Conservation (phyloP, 2,888 invertebrate genomes). For the Octonoba sinensis region DNA sequence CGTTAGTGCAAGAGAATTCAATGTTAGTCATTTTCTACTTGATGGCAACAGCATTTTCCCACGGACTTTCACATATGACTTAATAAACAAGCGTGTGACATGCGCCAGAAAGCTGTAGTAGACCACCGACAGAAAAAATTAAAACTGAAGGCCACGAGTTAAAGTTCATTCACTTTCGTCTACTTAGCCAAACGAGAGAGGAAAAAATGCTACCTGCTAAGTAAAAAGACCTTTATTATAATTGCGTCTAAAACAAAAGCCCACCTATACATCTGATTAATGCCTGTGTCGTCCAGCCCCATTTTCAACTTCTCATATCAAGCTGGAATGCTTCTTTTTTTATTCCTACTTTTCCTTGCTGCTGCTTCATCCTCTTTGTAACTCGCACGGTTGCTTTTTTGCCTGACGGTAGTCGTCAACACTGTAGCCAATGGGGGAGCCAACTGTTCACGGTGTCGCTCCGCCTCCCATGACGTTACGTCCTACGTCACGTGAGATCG, state of each 20-base stretch:
- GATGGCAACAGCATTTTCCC: too few species aligned
- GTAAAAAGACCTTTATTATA: constrained; percentile 47
- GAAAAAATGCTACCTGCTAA: neutral
- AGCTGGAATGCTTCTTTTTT: constrained; percentile 21
- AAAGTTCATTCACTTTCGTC: constrained; percentile 49
- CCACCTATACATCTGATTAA: constrained; percentile 62
- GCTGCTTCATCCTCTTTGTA: constrained; percentile 11
- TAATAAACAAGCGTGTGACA: too few species aligned
- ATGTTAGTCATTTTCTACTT: too few species aligned
- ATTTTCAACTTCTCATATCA: constrained; percentile 43
- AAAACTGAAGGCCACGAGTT: constrained; percentile 26
- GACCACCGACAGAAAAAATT: constrained; percentile 47
- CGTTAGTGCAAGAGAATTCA: too few species aligned
- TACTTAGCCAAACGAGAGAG: neutral
- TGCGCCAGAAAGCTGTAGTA: neutral
- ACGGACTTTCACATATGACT: too few species aligned
- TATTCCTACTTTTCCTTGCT: neutral
- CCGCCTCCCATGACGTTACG: constrained; percentile 36
- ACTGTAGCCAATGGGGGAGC: constrained; percentile 52
- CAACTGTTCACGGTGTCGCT: constrained; percentile 21
- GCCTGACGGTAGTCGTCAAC: constrained; percentile 30
- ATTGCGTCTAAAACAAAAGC: constrained; percentile 34
- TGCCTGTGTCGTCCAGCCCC: constrained; percentile 43
- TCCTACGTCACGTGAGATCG: constrained; percentile 36
- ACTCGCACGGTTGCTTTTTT: constrained; percentile 33